Percentiles rank a stretch among this genome's conserved stretches.
Evolutionary conservation across 2,113 vertebrate genomes (phyloP).

Genomic region (Saguinus imperator): DNA sequence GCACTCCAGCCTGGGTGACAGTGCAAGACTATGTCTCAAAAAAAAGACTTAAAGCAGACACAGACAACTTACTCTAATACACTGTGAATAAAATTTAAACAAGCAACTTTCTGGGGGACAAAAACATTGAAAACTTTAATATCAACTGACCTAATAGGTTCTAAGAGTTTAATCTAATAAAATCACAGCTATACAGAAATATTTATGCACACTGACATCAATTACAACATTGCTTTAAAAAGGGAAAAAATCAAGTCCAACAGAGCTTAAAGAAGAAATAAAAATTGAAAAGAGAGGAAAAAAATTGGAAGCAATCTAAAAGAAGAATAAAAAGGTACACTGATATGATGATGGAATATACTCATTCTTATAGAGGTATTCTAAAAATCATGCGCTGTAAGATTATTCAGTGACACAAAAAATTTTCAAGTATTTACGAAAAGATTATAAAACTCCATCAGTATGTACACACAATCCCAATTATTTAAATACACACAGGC

Average conservation of each 20-base stretch:
- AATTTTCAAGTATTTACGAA: not conserved
- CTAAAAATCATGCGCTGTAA: not conserved
- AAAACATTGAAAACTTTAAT: constrained; percentile 15
- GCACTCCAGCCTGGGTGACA: too few relatives aligned
- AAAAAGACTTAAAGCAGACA: not conserved
- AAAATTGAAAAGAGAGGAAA: not conserved
- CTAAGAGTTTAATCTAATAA: constrained; percentile 14
- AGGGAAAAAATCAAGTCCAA: not conserved
- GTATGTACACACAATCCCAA: not conserved
- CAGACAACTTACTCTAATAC: not conserved
- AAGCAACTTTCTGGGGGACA: not conserved
- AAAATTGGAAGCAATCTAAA: not conserved
- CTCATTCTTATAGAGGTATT: not conserved
- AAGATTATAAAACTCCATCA: not conserved
- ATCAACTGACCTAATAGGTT: not conserved
- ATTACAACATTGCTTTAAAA: not conserved
- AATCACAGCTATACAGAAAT: not conserved
- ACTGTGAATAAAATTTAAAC: not conserved
- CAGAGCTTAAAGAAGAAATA: too few relatives aligned
- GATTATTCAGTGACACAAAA: not conserved
- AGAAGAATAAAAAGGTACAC: not conserved
- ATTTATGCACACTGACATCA: not conserved
- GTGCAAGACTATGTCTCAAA: too few relatives aligned
- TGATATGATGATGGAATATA: not conserved
- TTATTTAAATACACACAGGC: not conserved